phyloP scores from a whole-genome alignment of 2,888 invertebrate genomes.

The Pammene fasciana region DNA sequence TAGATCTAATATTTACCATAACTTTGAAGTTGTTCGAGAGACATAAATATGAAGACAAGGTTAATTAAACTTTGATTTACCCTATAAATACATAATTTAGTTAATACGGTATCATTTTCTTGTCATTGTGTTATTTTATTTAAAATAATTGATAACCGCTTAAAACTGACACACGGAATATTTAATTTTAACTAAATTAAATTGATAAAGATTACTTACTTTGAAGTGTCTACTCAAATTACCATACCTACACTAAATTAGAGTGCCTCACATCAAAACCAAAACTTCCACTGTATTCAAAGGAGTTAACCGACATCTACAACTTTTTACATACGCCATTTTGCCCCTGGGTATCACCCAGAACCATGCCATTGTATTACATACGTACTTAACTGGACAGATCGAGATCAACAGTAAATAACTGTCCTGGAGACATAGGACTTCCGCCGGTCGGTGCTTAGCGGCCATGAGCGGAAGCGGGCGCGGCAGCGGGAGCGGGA shows the following conservation, averaged over 20 bases:
- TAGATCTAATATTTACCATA: too few relatives aligned
- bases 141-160: too few relatives aligned
- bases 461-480: slow-evolving; percentile 38
- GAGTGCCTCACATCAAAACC: not conserved
- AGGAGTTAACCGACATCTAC: not conserved
- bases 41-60: too few relatives aligned
- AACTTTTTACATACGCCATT: not conserved
- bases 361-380: slow-evolving; percentile 22
- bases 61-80: not conserved
- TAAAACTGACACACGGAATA: too few relatives aligned
- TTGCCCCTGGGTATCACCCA: not conserved
- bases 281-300: not conserved
- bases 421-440: slow-evolving; percentile 39
- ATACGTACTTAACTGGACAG: slow-evolving; percentile 37
- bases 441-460: slow-evolving; percentile 39
- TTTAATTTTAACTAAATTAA: too few relatives aligned
- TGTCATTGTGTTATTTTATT: too few relatives aligned
- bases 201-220: too few relatives aligned
- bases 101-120: too few relatives aligned
- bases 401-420: slow-evolving; percentile 42
- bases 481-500: slow-evolving; percentile 29
- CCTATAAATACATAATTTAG: too few relatives aligned
- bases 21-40: too few relatives aligned
- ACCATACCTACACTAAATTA: not conserved
- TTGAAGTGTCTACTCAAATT: not conserved